Percentiles rank a stretch among this genome's conserved stretches.
Conservation (phyloP, 2,888 invertebrate genomes). For the Drosophila barbarae region DNA sequence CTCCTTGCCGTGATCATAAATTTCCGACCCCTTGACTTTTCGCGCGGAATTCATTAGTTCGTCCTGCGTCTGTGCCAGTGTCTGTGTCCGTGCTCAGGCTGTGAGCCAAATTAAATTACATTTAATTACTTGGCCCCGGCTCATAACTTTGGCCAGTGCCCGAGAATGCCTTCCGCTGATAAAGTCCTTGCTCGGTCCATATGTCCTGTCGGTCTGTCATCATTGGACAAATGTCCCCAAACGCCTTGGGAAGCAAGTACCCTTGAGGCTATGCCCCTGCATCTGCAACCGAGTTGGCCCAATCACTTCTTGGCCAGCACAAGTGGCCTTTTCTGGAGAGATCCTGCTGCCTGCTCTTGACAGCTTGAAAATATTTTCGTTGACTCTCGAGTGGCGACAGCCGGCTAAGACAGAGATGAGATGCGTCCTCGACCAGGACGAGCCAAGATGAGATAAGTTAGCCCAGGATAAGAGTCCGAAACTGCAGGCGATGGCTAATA, state of each 20-base stretch:
- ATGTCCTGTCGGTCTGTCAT: constrained; percentile 52
- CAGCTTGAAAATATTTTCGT: constrained; percentile 59
- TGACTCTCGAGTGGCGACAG: constrained; percentile 61
- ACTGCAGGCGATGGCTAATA: constrained; percentile 63
- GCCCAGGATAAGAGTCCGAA: constrained; percentile 17
- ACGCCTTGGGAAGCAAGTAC: constrained; percentile 11
- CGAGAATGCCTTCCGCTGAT: constrained; percentile 38
- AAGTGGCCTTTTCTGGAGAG: constrained; percentile 35
- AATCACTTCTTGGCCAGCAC: constrained; percentile 34
- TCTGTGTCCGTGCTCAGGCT: constrained; percentile 47
- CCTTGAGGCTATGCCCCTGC: constrained; percentile 34
- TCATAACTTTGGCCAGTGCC: constrained; percentile 47
- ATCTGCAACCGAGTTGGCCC: constrained; percentile 34
- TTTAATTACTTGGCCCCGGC: constrained; percentile 67
- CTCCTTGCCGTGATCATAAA: constrained; percentile 55
- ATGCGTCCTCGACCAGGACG: constrained; percentile 28
- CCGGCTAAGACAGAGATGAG: constrained; percentile 45
- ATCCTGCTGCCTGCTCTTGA: constrained; percentile 47
- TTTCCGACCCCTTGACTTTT: constrained; percentile 68
- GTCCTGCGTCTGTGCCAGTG: constrained; percentile 31
- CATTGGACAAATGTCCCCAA: constrained; percentile 60
- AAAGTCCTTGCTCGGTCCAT: constrained; percentile 24
- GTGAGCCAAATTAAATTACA: constrained; percentile 67
- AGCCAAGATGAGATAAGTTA: constrained; percentile 20
- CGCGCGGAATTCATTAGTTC: constrained; percentile 73